Evolutionary conservation across 2,888 invertebrate species (phyloP).

Genomic region (Diachrysia chrysitis): DNA sequence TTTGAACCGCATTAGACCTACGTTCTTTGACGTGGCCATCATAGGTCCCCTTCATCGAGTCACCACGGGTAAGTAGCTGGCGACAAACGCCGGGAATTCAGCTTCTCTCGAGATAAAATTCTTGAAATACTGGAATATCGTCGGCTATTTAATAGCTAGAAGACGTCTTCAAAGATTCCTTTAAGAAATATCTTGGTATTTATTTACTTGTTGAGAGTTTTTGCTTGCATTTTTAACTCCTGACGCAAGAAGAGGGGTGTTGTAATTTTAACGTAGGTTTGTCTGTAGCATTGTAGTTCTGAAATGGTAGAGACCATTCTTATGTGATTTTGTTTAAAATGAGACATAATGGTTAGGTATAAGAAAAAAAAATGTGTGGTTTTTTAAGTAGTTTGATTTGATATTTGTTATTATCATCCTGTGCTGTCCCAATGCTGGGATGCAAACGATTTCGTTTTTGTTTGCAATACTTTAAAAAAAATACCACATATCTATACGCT

Average conservation of each 20-base stretch:
- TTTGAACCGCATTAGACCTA: too few species aligned
- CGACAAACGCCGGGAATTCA: constrained; percentile 26
- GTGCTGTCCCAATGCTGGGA: too few species aligned
- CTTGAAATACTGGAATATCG: constrained; percentile 19
- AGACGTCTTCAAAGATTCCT: background rate
- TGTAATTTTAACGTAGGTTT: background rate
- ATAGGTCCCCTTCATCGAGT: constrained; percentile 36
- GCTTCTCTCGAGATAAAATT: constrained; percentile 24
- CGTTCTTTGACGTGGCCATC: constrained; percentile 15
- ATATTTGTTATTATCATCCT: too few species aligned
- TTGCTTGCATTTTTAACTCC: background rate
- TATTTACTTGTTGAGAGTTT: constrained; percentile 4
- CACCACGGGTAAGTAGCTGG: constrained; percentile 41
- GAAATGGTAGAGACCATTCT: background rate
- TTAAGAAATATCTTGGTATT: constrained; percentile 3
- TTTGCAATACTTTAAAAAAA: too few species aligned
- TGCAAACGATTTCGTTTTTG: too few species aligned
- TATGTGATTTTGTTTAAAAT: background rate
- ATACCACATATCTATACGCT: too few species aligned
- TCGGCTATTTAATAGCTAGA: constrained; percentile 2
- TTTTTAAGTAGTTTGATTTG: too few species aligned
- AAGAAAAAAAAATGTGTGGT: too few species aligned
- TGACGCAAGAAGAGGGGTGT: background rate
- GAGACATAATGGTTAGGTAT: too few species aligned
- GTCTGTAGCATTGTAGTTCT: background rate